Evolutionary conservation across 2,888 invertebrate species (phyloP).

Genomic region (Sepioteuthis lessoniana): DNA sequence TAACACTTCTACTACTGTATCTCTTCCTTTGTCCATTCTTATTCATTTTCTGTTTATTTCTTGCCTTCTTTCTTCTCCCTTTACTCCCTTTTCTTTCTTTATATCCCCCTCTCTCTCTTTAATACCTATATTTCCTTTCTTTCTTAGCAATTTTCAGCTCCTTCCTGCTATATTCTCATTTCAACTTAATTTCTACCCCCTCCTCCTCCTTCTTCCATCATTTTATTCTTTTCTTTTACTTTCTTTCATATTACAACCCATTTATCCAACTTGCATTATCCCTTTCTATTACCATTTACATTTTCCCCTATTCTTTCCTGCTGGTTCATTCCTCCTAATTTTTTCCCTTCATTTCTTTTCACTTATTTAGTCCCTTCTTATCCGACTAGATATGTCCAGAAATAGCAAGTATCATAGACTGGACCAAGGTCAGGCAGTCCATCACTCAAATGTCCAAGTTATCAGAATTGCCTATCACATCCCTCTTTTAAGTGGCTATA

Average conservation of each 20-base stretch:
- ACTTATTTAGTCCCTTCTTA: not conserved
- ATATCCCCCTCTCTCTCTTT: too few relatives aligned
- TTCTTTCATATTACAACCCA: not conserved
- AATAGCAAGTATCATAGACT: constrained; percentile 2
- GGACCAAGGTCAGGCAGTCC: constrained; percentile 18
- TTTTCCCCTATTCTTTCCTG: too few relatives aligned
- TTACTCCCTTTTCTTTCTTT: too few relatives aligned
- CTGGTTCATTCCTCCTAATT: not conserved
- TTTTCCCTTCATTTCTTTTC: not conserved
- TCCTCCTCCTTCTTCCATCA: too few relatives aligned
- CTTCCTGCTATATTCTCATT: too few relatives aligned
- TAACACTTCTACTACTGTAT: too few relatives aligned
- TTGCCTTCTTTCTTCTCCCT: too few relatives aligned
- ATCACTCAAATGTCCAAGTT: not conserved
- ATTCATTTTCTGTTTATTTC: too few relatives aligned
- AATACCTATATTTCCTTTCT: too few relatives aligned
- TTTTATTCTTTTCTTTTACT: not conserved
- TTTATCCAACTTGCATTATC: not conserved
- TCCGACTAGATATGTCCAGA: not conserved
- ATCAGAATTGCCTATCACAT: not conserved
- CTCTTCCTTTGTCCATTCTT: too few relatives aligned
- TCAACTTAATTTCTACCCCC: too few relatives aligned
- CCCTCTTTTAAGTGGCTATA: not conserved
- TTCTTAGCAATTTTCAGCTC: too few relatives aligned
- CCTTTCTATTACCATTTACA: not conserved